Evolutionary conservation across 2,113 vertebrate species (phyloP).

Genomic region (Cardinalis cardinalis): DNA sequence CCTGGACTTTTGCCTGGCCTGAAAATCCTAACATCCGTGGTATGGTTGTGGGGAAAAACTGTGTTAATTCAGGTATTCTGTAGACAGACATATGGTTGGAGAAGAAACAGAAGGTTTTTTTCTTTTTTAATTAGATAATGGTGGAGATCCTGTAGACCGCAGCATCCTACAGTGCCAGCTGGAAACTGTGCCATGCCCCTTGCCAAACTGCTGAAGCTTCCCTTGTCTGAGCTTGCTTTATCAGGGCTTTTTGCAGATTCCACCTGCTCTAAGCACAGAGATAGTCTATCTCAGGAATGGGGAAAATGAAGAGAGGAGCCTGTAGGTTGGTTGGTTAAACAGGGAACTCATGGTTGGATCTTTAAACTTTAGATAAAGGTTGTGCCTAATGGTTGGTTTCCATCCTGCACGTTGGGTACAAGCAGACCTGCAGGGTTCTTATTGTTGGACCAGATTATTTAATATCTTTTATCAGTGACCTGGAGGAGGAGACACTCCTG

Average conservation of each 20-base stretch:
- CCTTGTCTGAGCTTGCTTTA: background rate
- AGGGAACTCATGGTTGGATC: background rate
- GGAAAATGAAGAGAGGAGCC: background rate
- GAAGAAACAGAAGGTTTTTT: background rate
- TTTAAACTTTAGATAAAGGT: background rate
- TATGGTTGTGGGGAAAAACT: background rate
- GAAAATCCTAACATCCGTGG: background rate
- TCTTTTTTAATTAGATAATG: background rate
- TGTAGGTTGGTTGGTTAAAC: background rate
- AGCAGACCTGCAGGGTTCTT: background rate
- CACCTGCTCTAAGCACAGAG: background rate
- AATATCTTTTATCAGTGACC: background rate
- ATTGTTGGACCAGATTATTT: background rate
- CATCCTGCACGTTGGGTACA: background rate
- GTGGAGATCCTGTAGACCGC: background rate
- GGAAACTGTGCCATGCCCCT: background rate
- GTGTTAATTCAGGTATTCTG: background rate
- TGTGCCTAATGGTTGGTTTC: background rate
- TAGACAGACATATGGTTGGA: background rate
- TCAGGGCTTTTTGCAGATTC: background rate
- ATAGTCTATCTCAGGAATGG: background rate
- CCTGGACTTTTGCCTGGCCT: background rate
- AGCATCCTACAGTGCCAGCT: background rate
- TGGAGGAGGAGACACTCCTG: background rate
- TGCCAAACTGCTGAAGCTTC: constrained; percentile 2